A percentile compares a stretch with the other conserved stretches of the same genome.
Conservation (phyloP, 2,113 vertebrate species). For the human (Homo sapiens) region DNA sequence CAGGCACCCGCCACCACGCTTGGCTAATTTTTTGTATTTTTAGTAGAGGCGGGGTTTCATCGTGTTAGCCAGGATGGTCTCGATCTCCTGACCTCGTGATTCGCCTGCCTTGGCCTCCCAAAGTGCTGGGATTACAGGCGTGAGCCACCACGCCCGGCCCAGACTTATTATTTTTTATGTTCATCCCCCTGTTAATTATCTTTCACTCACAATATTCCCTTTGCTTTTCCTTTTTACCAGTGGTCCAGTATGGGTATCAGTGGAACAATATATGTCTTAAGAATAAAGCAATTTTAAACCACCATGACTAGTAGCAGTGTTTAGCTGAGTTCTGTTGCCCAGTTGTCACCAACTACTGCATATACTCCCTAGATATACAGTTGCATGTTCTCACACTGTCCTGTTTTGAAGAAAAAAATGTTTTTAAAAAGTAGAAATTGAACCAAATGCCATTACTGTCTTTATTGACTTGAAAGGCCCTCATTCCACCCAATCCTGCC, state of each 20-base stretch:
- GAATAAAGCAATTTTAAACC: not conserved
- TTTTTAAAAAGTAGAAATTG: not conserved
- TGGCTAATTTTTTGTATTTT: too few species aligned
- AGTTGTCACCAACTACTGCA: not conserved
- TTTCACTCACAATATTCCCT: not conserved
- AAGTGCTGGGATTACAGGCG: too few species aligned
- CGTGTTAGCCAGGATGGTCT: too few species aligned
- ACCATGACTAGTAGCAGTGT: not conserved
- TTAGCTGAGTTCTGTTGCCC: not conserved
- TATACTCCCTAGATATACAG: not conserved
- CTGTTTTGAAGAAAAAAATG: slow-evolving; percentile 1
- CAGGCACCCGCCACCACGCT: too few species aligned
- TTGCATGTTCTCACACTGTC: not conserved
- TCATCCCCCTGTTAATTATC: not conserved
- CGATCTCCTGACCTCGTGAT: too few species aligned
- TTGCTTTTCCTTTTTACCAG: not conserved
- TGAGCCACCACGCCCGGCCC: too few species aligned
- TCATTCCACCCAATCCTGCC: rapidly evolving
- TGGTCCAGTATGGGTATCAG: not conserved
- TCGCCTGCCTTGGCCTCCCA: too few species aligned
- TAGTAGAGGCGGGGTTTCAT: too few species aligned
- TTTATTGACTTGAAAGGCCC: not conserved
- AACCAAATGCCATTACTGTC: not conserved
- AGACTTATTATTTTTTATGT: not conserved
- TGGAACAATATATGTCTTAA: not conserved